A percentile compares a stretch with the other conserved stretches of the same genome.
Conservation (phyloP, 2,797 vertebrate genomes). For the Vireo griseus region DNA sequence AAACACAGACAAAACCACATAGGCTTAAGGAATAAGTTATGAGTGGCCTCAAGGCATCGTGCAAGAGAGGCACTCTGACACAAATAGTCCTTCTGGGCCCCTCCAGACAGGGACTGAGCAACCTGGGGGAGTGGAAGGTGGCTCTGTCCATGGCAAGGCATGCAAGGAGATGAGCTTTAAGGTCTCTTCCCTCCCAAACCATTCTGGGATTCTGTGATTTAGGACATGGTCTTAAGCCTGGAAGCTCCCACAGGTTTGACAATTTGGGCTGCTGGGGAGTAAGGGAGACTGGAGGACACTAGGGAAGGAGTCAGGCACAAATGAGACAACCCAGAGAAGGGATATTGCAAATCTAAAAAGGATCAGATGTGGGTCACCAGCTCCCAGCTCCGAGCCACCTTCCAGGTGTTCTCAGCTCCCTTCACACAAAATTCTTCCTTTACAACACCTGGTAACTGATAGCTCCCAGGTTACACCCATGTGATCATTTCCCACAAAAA, state of each 20-base stretch:
- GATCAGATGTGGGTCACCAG: background rate
- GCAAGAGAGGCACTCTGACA: background rate
- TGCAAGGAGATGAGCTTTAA: rapidly evolving
- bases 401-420: background rate
- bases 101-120: background rate
- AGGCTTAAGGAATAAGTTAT: background rate
- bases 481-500: background rate
- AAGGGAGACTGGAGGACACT: background rate
- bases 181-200: background rate
- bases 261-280: background rate
- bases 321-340: background rate
- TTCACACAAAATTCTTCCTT: background rate
- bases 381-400: background rate
- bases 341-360: background rate
- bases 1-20: background rate
- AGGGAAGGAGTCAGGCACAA: background rate
- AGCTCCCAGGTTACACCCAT: background rate
- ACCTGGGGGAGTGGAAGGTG: background rate
- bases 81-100: background rate
- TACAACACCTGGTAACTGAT: rapidly evolving
- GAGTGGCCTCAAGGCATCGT: background rate
- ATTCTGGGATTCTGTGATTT: background rate
- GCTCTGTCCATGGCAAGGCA: background rate
- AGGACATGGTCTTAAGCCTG: too few relatives aligned
- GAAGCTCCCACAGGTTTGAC: background rate